Percentiles rank a stretch among this genome's conserved stretches.
phyloP scores from a whole-genome alignment of 35 echinoderm and acorn worm species.

The Apostichopus parvimensis region DNA sequence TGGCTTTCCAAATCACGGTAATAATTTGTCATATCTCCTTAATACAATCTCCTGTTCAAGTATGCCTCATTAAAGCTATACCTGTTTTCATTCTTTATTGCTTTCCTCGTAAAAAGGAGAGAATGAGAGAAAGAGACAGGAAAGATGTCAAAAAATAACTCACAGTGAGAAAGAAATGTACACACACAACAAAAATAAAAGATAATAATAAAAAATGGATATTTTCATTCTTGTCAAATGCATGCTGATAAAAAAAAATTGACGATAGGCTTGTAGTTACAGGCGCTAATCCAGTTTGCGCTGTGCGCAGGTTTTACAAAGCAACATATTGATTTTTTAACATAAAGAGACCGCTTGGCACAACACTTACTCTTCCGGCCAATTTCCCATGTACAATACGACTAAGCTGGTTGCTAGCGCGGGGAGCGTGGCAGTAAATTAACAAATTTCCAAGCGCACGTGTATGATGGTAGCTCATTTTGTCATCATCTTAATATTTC shows the following conservation, averaged over 20 bases:
- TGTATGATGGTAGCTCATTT: background rate
- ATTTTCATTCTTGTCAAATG: constrained; percentile 7
- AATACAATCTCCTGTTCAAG: background rate
- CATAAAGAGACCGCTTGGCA: background rate
- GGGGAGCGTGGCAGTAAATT: constrained; percentile 41
- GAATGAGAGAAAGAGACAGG: background rate
- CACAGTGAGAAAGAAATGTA: background rate
- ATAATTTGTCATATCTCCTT: constrained; percentile 34
- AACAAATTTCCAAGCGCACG: constrained; percentile 38
- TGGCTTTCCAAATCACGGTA: constrained; percentile 14
- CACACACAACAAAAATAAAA: background rate
- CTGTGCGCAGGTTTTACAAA: constrained; percentile 42
- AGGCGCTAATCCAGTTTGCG: constrained; percentile 47
- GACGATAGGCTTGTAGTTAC: constrained; percentile 33
- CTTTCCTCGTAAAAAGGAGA: background rate
- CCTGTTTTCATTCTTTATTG: background rate
- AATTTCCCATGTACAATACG: constrained; percentile 40
- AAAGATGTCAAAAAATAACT: constrained; percentile 6
- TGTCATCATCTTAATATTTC: background rate
- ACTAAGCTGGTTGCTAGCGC: constrained; percentile 6
- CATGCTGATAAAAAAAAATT: background rate
- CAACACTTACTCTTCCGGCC: constrained; percentile 16
- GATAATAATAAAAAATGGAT: background rate
- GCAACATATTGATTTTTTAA: constrained; percentile 30
- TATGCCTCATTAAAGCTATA: constrained; percentile 41